Base-by-base conservation (phyloP, 2,113 vertebrate genomes). In the Zeus faber region DNA sequence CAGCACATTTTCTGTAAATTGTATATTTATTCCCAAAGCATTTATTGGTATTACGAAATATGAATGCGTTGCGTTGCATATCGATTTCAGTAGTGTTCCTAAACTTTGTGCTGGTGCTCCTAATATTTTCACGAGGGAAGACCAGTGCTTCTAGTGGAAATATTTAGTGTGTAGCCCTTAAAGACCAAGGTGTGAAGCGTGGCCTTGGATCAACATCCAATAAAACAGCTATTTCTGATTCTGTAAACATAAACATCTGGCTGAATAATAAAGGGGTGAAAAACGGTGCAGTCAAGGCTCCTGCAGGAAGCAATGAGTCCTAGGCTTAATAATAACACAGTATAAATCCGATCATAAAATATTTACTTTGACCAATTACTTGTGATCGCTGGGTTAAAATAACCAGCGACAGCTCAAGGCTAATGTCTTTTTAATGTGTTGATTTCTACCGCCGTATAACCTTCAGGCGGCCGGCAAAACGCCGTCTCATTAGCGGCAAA, bases 341-440 rank as follows among this genome's bases (percentile, higher is more conserved):
- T 23, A 5, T 25, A 54, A 23, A 58, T 62, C 27, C 47, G 48
- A 62, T 61, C 54, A 67, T 72, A 47, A 74, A 76, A 73, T 54
- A 65, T 71, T 71, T 68, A 69, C 54, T 58, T 33, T 25, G 11
- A 64, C 59, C 29, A n/a, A 55, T 46, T 70, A 58, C 25, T 25
- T 26, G 23, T 46, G 60, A 46, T 56, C 41, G 49, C 16, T 54
- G 49, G 61, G 17, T 26, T 48, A 43, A 45, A 72, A 67, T 65
- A 72, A 68, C 24, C 35, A 55, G 47, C 35, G 33, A 59, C 26
- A 54, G 47, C 55, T 65, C 21, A 27, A 44, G 13, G 61, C 54
- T 67, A 70, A 72, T 65, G 8, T 53, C 39, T 13, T 58, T 70
- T 72, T 72, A 75, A 71, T 75, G 58, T 44, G 31, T 54, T 18